phyloP scores from a whole-genome alignment of 2,888 invertebrate species.

The Hemithea aestivaria region DNA sequence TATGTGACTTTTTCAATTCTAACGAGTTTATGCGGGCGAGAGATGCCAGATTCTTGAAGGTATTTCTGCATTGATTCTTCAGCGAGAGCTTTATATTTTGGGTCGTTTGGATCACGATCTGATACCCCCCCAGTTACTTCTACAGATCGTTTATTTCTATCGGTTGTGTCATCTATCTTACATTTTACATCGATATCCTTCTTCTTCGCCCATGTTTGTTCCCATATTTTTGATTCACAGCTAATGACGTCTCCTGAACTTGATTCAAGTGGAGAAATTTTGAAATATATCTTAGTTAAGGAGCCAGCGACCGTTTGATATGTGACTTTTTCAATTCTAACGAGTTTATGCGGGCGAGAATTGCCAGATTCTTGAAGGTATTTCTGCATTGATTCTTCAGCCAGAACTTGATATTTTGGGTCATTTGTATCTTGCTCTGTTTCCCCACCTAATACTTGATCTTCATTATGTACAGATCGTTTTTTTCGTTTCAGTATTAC shows the following conservation, averaged over 20 bases:
- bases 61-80: constrained; percentile 35
- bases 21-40: constrained; percentile 34
- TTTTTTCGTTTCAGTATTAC: constrained; percentile 24
- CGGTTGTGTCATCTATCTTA: constrained; percentile 21
- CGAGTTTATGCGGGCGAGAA: constrained; percentile 31
- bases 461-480: constrained; percentile 15
- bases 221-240: too few species aligned
- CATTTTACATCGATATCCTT: neutral
- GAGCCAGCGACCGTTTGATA: neutral
- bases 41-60: constrained; percentile 27
- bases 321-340: constrained; percentile 50
- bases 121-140: constrained; percentile 17
- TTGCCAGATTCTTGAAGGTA: constrained; percentile 24
- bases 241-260: too few species aligned
- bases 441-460: constrained; percentile 18
- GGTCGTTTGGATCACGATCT: constrained; percentile 16
- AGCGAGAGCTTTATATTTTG: constrained; percentile 33
- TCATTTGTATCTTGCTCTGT: constrained; percentile 6
- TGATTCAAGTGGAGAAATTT: too few species aligned
- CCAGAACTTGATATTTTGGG: constrained; percentile 23
- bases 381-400: neutral
- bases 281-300: too few species aligned
- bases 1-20: constrained; percentile 49
- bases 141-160: constrained; percentile 13
- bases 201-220: too few species aligned